Evolutionary conservation across 2,888 invertebrate genomes (phyloP).

Genomic region (Nemotelus nigrinus): DNA sequence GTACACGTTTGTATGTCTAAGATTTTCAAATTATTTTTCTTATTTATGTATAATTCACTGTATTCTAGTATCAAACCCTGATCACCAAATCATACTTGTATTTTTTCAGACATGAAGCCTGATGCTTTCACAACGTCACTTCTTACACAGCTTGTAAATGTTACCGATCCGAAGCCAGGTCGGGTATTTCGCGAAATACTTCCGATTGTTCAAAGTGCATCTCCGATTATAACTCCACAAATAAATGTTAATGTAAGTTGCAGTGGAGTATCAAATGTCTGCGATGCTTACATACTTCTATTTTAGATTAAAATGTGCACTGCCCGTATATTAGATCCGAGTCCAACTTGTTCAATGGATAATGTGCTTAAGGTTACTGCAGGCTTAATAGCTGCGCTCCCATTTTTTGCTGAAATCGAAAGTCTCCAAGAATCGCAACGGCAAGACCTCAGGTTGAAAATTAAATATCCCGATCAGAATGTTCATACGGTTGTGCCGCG

Average conservation of each 20-base stretch:
- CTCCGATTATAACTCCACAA: conserved; percentile 73
- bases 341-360: conserved; percentile 79
- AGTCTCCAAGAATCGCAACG: conserved; percentile 79
- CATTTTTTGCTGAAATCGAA: conserved; percentile 85
- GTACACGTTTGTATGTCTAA: too few species aligned
- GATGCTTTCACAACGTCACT: conserved; percentile 85
- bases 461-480: conserved; percentile 92
- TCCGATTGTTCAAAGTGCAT: conserved; percentile 78
- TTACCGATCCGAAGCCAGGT: conserved; percentile 87
- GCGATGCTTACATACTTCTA: background rate
- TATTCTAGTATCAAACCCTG: too few species aligned
- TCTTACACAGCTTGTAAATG: conserved; percentile 78
- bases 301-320: conserved; percentile 79
- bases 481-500: conserved; percentile 85
- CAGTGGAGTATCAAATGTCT: background rate
- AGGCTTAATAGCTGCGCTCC: conserved; percentile 87
- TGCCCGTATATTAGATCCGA: conserved; percentile 85
- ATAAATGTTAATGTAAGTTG: conserved; percentile 72
- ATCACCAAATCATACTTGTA: background rate
- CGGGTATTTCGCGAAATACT: conserved; percentile 80
- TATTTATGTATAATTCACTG: too few species aligned
- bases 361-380: conserved; percentile 90
- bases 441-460: conserved; percentile 79
- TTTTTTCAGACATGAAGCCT: conserved; percentile 69
- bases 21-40: too few species aligned